Evolutionary conservation across 2,797 vertebrate species (phyloP), one percentile per base, ranked within the genome.

Genomic region (Epinephelus awoara): DNA sequence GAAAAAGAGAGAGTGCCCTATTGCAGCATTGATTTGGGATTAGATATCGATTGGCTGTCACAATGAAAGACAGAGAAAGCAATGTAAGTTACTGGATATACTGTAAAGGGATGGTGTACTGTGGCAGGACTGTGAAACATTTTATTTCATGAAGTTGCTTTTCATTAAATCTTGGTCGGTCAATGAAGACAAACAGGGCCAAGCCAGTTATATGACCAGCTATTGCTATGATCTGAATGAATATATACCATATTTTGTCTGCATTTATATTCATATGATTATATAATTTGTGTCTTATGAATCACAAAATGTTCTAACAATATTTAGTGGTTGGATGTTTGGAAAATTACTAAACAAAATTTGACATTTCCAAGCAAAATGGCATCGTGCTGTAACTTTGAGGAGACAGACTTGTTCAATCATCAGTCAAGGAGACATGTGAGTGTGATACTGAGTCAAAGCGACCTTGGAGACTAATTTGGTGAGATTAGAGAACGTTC

Each of bases 401-500:
- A 52, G 4, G 10, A 12, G 15, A 59, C 3, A 74, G 2, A 50
- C 1, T 62, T 19, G 62, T 25, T 54, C 17, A 47, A 25, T 77
- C 25, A 34, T 14, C 63, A 7, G 49, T 56, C 29, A 71, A 38
- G 40, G 59, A 59, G 58, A 66, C 15, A 25, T 58, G 25, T 52
- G 70, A 77, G 23, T 74, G 44, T 44, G 57, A 82, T 66, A 67
- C 3, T 54, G 54, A 84, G 51, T 50, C 12, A 77, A 67, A 67
- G 47, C 11, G 86, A 97, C 97, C 96, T 96, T 89, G 52, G 94
- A 96, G 59, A 74, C 73, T 80, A 96, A 93, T 89, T 94, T 96
- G 79, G 87, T 93, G 82, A 78, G 80, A 71, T 95, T 90, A 55
- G 95, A 96, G 81, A 96, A 97, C 47, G 96, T 97, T 63, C 97